Evolutionary conservation across 2,113 vertebrate genomes (phyloP), one percentile per base, ranked within the genome.

Genomic region (Daphoenositta chrysoptera): DNA sequence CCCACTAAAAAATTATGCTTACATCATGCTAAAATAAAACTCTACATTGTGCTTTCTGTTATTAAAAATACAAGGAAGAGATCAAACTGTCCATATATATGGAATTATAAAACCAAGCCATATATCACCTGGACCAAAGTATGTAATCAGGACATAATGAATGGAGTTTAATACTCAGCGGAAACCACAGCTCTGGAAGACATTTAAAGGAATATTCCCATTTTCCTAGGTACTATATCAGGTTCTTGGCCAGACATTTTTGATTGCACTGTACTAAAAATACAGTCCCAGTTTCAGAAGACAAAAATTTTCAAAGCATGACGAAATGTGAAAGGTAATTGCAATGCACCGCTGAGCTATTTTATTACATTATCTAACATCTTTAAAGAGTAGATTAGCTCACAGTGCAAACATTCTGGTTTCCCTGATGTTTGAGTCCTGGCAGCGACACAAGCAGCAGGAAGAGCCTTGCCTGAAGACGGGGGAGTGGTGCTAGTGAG

Each of bases 231-330:
- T 95, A 94, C 85, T 93, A 65, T 83, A 94, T 94, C 83, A 90
- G 95, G 91, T 93, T 95, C 79, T 95, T 97, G 95, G 96, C 94
- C 93, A 96, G 96, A 96, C 96, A 92, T 93, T 94, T 96, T 93
- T 94, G 94, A 94, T 91, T 77, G 91, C 80, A 65, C 94, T 80
- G 50, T 56, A 96, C 96, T 96, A 95, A 96, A 97, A 97, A 94
- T 94, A 96, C 2, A 87, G 86, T 10, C 82, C 83, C 42, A 54
- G 60, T 82, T 96, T 95, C 87, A 94, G 84, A 78, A 92, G 92
- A 87, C 91, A 94, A 91, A 88, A 94, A 95, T 97, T 91, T 92
- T 89, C 86, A 61, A 51, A 87, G 95, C 92, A 94, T 97, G 94
- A 96, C 78, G 89, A 96, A 95, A 97, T 86, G 82, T 35, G 40